Evolutionary conservation across 2,113 vertebrate genomes (phyloP).

Genomic region (Anguilla rostrata): DNA sequence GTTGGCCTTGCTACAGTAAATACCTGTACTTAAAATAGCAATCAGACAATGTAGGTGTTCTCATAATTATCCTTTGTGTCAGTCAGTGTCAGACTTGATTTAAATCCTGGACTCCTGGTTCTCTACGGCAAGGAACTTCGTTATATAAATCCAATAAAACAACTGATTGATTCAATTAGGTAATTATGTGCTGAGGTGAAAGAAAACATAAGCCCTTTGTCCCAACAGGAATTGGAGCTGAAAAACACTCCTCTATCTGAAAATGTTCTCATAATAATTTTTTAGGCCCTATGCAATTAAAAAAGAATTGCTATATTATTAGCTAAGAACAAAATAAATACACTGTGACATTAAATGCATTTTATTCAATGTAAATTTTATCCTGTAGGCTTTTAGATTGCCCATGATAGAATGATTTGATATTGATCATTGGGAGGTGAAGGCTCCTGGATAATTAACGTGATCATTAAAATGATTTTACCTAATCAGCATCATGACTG

Average conservation of each 20-base stretch:
- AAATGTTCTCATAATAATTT: too few relatives aligned
- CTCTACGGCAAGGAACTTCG: background rate
- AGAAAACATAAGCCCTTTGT: background rate
- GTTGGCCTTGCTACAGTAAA: background rate
- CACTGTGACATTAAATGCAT: too few relatives aligned
- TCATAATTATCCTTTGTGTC: background rate
- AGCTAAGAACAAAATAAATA: too few relatives aligned
- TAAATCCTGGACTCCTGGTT: background rate
- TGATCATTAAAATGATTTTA: too few relatives aligned
- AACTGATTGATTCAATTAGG: background rate
- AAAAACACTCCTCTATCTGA: background rate
- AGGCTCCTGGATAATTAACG: too few relatives aligned
- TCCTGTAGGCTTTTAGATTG: too few relatives aligned
- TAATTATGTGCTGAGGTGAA: background rate
- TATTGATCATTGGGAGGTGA: too few relatives aligned
- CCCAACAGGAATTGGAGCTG: background rate
- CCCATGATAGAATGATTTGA: too few relatives aligned
- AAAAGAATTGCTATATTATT: too few relatives aligned
- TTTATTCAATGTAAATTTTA: too few relatives aligned
- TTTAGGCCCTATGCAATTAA: too few relatives aligned
- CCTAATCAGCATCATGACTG: too few relatives aligned
- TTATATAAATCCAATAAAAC: background rate
- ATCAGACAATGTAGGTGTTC: background rate
- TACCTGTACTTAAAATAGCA: background rate
- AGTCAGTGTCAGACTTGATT: background rate